A percentile compares a stretch with the other conserved stretches of the same genome.
These are phyloP conservation scores for Lagorchestes hirsutus DNA, from an alignment of 2,797 vertebrate genomes.

Conservation along the genomic window DNA sequence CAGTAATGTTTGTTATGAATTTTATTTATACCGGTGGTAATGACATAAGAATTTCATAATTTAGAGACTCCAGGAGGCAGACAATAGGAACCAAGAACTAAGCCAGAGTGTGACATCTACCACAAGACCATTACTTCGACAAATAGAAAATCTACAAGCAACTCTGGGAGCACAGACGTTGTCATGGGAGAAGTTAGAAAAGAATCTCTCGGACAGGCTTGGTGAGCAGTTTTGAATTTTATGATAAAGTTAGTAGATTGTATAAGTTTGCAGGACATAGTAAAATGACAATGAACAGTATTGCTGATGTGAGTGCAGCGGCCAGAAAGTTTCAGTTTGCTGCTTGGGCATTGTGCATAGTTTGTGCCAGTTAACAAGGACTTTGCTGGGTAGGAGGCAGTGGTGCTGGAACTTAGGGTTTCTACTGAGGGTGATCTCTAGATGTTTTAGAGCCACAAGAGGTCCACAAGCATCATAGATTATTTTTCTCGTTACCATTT, in stretches of 20 bases:
- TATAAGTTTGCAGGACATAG: not conserved
- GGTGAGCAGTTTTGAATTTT: constrained; percentile 85
- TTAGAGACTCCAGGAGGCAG: constrained; percentile 96
- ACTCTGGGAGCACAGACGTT: constrained; percentile 93
- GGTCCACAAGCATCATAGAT: not conserved
- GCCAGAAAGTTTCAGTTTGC: not conserved
- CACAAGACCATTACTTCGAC: constrained; percentile 94
- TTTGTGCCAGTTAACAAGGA: not conserved
- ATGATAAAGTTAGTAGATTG: not conserved
- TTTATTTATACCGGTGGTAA: constrained; percentile 48
- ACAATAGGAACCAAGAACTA: constrained; percentile 96
- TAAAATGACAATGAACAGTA: not conserved
- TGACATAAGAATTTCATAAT: constrained; percentile 60
- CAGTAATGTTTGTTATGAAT: constrained; percentile 39
- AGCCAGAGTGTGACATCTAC: constrained; percentile 96
- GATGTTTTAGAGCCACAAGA: not conserved
- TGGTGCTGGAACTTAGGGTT: not conserved
- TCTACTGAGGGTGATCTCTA: not conserved
- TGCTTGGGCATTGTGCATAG: not conserved
- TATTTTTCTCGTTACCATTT: not conserved
- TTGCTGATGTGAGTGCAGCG: not conserved
- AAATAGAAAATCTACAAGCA: constrained; percentile 98
- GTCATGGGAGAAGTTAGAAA: constrained; percentile 97
- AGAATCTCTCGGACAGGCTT: constrained; percentile 97
- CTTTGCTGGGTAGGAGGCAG: not conserved